These are phyloP conservation scores for Napeogenes inachia DNA, from an alignment of 2,888 invertebrate genomes.

Conservation along the genomic window DNA sequence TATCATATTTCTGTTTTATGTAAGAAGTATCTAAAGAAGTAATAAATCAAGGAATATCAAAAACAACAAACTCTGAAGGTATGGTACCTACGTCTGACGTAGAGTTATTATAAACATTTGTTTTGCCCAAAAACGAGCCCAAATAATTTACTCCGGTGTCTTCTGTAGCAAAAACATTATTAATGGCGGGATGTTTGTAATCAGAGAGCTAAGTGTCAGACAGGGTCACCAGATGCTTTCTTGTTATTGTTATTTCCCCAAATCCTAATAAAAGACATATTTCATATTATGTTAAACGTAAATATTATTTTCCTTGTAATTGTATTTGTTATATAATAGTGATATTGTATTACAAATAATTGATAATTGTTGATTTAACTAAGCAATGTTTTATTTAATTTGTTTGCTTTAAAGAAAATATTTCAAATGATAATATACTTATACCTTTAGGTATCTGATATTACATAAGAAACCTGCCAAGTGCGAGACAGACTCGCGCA, in stretches of 20 bases:
- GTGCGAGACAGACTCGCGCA: too few species aligned
- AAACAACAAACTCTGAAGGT: slow-evolving; percentile 16
- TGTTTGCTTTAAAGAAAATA: too few species aligned
- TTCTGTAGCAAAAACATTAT: slow-evolving; percentile 68
- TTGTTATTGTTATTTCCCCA: slow-evolving; percentile 12
- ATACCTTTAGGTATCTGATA: too few species aligned
- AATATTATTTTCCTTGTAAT: too few species aligned
- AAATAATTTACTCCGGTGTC: slow-evolving; percentile 64
- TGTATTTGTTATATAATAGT: too few species aligned
- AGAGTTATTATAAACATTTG: slow-evolving; percentile 52
- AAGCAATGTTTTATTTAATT: too few species aligned
- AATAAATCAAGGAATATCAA: slow-evolving; percentile 18
- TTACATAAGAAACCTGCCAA: too few species aligned
- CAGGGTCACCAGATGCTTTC: slow-evolving; percentile 18
- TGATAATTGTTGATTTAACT: too few species aligned
- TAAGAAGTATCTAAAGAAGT: slow-evolving; percentile 2
- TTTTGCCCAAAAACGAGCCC: slow-evolving; percentile 53
- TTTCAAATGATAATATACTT: too few species aligned
- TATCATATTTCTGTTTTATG: background rate
- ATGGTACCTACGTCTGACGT: slow-evolving; percentile 13
- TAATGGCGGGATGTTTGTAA: slow-evolving; percentile 68
- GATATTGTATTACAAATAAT: too few species aligned
- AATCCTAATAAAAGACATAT: too few species aligned
- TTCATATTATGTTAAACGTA: too few species aligned
- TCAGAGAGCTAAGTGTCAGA: slow-evolving; percentile 54